A percentile compares a stretch with the other conserved stretches of the same genome.
Conservation (phyloP, 2,888 invertebrate genomes). For the Volucella bombylans region DNA sequence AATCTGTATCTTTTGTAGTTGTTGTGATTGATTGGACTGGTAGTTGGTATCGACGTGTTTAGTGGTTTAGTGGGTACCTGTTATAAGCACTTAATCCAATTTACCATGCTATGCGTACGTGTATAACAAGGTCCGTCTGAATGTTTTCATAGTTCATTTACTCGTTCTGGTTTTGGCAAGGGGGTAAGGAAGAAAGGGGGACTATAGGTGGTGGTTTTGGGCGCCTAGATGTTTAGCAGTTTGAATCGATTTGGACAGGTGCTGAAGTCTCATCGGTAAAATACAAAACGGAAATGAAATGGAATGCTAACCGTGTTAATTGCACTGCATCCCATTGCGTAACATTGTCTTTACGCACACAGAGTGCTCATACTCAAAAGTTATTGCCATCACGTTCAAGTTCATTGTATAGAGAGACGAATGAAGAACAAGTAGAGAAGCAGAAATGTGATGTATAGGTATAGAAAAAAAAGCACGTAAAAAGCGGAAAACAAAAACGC, state of each 20-base stretch:
- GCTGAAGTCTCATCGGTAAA: conserved; percentile 23
- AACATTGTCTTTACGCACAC: conserved; percentile 31
- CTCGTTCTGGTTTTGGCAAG: conserved; percentile 6
- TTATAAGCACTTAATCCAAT: conserved; percentile 62
- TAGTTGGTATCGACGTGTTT: conserved; percentile 39
- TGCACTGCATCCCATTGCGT: conserved; percentile 62
- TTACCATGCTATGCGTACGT: conserved; percentile 25
- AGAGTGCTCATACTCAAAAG: conserved; percentile 24
- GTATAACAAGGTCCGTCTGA: conserved; percentile 32
- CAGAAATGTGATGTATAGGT: conserved; percentile 12
- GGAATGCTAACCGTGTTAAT: conserved; percentile 19
- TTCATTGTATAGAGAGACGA: conserved; percentile 27
- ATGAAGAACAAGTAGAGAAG: conserved; percentile 18
- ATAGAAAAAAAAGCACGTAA: conserved; percentile 13
- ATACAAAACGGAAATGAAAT: conserved; percentile 49
- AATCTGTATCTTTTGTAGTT: conserved; percentile 31
- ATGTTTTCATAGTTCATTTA: conserved; percentile 25
- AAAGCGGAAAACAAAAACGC: conserved; percentile 30
- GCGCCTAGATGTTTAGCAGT: conserved; percentile 10
- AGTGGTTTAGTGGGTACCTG: conserved; percentile 61
- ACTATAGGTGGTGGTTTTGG: conserved; percentile 6
- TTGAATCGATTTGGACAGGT: conserved; percentile 25
- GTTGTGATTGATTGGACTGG: conserved; percentile 23
- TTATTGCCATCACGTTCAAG: conserved; percentile 58
- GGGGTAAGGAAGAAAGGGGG: background rate